These are phyloP conservation scores for Mellilla xanthometata DNA, from an alignment of 2,888 invertebrate species.

Conservation along the genomic window DNA sequence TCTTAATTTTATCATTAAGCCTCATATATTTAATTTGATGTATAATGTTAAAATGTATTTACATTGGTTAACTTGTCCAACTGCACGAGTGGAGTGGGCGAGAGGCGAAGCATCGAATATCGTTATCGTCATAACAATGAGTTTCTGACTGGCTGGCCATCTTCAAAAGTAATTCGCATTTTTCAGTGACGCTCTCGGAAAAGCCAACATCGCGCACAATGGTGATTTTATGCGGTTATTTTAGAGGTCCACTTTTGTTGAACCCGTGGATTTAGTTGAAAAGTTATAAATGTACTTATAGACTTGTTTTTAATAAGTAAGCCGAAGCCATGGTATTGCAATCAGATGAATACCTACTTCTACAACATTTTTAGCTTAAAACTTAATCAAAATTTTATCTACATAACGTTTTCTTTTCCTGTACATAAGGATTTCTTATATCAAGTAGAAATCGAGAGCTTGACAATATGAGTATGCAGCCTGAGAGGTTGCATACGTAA, in stretches of 20 bases:
- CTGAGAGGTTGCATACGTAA: too few relatives aligned
- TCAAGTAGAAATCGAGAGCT: too few relatives aligned
- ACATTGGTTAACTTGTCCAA: slow-evolving; percentile 53
- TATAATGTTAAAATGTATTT: too few relatives aligned
- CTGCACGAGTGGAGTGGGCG: slow-evolving; percentile 61
- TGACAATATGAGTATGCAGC: too few relatives aligned
- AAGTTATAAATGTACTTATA: not conserved
- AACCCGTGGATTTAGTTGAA: slow-evolving; percentile 1
- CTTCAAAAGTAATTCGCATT: slow-evolving; percentile 72
- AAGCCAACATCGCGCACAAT: slow-evolving; percentile 21
- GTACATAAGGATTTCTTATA: too few relatives aligned
- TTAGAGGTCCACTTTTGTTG: slow-evolving; percentile 14
- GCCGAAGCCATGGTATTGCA: too few relatives aligned
- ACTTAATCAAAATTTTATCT: too few relatives aligned
- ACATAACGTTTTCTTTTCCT: too few relatives aligned
- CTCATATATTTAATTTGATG: too few relatives aligned
- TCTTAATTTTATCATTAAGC: too few relatives aligned
- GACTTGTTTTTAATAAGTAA: not conserved
- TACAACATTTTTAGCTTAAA: too few relatives aligned
- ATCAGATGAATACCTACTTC: too few relatives aligned
- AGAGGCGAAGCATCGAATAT: slow-evolving; percentile 54
- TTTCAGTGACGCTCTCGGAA: slow-evolving; percentile 49
- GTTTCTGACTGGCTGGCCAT: slow-evolving; percentile 74
- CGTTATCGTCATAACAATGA: slow-evolving; percentile 77
- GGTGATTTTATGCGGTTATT: slow-evolving; percentile 23